Percentiles rank a stretch among this genome's conserved stretches.
These are phyloP conservation scores for Gasteruption jaculator DNA, from an alignment of 2,888 invertebrate genomes.

Conservation along the genomic window DNA sequence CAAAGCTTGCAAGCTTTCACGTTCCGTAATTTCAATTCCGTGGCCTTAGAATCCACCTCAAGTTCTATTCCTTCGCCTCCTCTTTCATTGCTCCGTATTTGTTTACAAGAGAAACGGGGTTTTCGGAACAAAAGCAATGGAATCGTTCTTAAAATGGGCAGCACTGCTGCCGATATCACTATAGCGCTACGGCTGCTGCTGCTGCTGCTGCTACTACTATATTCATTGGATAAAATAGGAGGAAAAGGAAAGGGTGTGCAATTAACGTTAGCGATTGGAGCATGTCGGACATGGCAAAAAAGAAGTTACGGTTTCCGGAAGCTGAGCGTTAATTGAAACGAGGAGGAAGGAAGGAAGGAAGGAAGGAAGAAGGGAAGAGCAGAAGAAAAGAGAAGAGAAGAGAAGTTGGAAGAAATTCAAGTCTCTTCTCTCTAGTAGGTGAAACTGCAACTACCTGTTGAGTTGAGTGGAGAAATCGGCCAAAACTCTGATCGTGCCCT, in stretches of 20 bases:
- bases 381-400: constrained; percentile 19
- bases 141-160: no score
- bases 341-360: constrained; percentile 14
- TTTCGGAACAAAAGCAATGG: no score
- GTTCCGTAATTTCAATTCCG: no score
- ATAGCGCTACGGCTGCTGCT: background rate
- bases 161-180: no score
- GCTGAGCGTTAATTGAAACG: constrained; percentile 23
- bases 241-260: constrained; percentile 12
- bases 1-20: no score
- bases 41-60: no score
- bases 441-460: no score
- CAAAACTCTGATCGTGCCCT: no score
- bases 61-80: no score
- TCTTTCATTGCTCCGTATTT: no score
- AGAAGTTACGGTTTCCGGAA: constrained; percentile 17
- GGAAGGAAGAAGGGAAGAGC: constrained; percentile 11
- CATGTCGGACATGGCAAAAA: constrained; percentile 21
- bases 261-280: constrained; percentile 24
- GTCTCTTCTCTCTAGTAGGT: background rate
- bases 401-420: constrained; percentile 10
- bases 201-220: background rate
- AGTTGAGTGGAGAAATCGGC: no score
- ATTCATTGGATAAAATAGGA: background rate
- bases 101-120: no score